Base-by-base conservation (phyloP, 2,888 invertebrate species). In the Cosmorhoe ocellata region DNA sequence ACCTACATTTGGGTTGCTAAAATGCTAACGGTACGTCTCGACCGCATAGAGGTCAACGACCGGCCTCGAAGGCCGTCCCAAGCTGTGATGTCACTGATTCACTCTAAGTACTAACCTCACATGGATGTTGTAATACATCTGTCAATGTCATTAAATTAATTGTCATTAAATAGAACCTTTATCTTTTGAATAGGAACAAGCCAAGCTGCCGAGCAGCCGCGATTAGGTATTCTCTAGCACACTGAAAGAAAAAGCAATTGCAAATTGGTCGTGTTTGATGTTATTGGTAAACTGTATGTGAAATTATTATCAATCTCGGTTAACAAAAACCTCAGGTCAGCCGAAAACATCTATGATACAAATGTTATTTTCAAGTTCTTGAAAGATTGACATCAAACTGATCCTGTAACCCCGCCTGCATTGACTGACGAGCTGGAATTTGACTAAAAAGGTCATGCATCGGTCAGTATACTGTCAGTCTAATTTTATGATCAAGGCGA, bases 1-100 rank as follows among this genome's bases (percentile, higher is more conserved):
- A 39, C 43, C 40, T 18, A 26, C 30, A 70, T 74, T 74, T 72
- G 69, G 71, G 72, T 69, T 66, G 71, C 65, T 77, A 82, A 81
- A 72, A 69, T 65, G 68, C 64, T 77, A 82, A 81, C 82, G 79
- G 83, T 73, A 61, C 67, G 54, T 40, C 50, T 30, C 60, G 52
- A 8, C 53, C 44, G 53, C 50, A 49, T 40, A 51, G 66, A 65
- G 81, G 76, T 78, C 80, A 60, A 59, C 65, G 75, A 76, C 82
- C 84, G 79, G 64, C 78, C 83, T 78, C 77, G 81, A 83, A 84
- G 84, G 85, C 76, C 82, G 75, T 56, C 46, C 55, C 67, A 57
- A 51, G 44, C 45, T 34, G 18, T 83, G 81, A 84, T 82, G 85
- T 84, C 82, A 58, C 42, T 26, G 24, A 6, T 24, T 6, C 24